Base-by-base conservation (phyloP, 2,888 invertebrate genomes). In the Mythimna lalbum region DNA sequence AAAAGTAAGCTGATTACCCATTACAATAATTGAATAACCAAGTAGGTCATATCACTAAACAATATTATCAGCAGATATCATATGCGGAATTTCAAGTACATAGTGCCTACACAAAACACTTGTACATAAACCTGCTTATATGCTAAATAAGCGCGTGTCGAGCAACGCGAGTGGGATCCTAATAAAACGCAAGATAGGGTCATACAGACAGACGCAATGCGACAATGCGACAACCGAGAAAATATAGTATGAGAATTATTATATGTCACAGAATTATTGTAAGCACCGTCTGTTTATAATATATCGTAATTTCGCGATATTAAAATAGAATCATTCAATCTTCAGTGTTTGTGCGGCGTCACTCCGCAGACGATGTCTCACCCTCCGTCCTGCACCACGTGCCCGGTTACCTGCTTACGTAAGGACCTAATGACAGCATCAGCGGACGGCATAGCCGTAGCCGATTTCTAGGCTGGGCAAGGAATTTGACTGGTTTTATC, bases 11-110 rank as follows among this genome's bases (percentile, higher is more conserved):
- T n/a, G n/a, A n/a, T n/a, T n/a, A n/a, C n/a, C n/a, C n/a, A 69
- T 21, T 31, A 53, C 14, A 43, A 21, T 21, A 39, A 50, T 23
- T 12, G 17, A 71, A 57, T 36, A 43, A 55, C 19, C 14, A 23
- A 27, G 6, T 10, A n/a, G n/a, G 33, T 53, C 7, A 0, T n/a
- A 33, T 31, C 12, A 19, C 6, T 6, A 23, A 9, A 36, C 1
- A 47, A 14, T 36, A 6, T n/a, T 23, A 69, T 59, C 71, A 27
- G 33, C 9, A 23, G 47, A 59, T 71, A 72, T 59, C 17, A 4
- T 47, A 27, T 36, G 61, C 36, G 72, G 61, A 27, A 72, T 69
- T 59, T 59, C 12, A 69, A 60, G n/a, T 4, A 39, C n/a, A 27
- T 62, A 36, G 14, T 23, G 39, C n/a, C 7, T 61, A 43, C 12